Evolutionary conservation across 1,140 invertebrate species (phyloP).

Genomic region (Aphis gossypii): DNA sequence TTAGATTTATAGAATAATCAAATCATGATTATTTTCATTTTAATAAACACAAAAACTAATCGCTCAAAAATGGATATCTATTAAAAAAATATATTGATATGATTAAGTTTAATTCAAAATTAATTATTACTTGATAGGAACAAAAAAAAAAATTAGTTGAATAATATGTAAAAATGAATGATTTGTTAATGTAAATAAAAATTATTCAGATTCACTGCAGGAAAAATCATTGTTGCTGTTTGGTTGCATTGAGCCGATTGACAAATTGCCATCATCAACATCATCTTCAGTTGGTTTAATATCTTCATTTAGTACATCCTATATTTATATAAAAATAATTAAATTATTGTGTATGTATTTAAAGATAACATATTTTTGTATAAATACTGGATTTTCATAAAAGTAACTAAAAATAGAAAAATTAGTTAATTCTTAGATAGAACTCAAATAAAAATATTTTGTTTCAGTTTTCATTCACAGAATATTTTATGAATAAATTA

Average conservation of each 20-base stretch:
- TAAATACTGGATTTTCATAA: background rate
- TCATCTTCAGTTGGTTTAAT: background rate
- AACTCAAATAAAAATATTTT: background rate
- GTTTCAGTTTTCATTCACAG: background rate
- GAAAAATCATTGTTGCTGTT: slow-evolving; percentile 10
- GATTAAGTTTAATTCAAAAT: background rate
- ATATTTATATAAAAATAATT: background rate
- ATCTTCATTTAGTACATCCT: background rate
- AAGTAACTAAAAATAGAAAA: background rate
- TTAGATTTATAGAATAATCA: background rate
- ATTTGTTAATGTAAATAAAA: background rate
- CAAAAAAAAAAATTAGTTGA: background rate
- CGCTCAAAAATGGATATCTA: background rate
- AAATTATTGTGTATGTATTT: background rate
- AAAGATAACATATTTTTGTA: background rate
- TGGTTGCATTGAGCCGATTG: background rate
- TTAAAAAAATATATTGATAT: background rate
- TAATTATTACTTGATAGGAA: slow-evolving; percentile 4
- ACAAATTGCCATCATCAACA: background rate
- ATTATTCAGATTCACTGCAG: background rate
- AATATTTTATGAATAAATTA: background rate
- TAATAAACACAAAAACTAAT: background rate
- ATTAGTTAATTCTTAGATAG: background rate
- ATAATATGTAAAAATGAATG: background rate
- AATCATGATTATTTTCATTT: background rate